These are phyloP conservation scores for Hydropotes inermis DNA, from an alignment of 2,113 vertebrate genomes.

Conservation along the genomic window DNA sequence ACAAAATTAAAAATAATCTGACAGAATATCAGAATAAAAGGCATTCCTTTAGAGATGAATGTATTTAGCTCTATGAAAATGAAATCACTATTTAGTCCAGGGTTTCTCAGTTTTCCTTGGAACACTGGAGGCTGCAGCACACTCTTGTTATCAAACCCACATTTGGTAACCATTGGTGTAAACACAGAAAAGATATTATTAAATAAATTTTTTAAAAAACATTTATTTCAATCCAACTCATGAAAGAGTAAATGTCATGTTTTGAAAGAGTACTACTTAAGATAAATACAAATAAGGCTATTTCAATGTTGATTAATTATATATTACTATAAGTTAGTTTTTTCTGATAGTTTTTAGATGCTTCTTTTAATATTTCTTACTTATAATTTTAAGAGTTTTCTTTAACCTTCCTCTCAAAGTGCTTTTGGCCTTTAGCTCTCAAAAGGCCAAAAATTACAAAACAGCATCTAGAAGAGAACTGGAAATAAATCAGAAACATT, in stretches of 20 bases:
- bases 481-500: slow-evolving; percentile 27
- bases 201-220: background rate
- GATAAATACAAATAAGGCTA: background rate
- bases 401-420: background rate
- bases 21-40: background rate
- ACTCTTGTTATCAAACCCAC: background rate
- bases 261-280: background rate
- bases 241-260: background rate
- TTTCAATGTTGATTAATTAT: background rate
- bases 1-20: background rate
- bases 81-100: background rate
- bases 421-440: background rate
- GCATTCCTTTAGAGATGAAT: background rate
- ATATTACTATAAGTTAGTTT: background rate
- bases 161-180: background rate
- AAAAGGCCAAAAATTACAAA: background rate
- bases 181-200: background rate
- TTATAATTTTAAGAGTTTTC: background rate
- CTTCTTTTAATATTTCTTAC: background rate
- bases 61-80: background rate
- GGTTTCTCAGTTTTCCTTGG: background rate
- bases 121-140: background rate
- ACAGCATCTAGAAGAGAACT: background rate
- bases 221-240: background rate
- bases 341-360: background rate